phyloP scores from a whole-genome alignment of 2,797 vertebrate species.

The Hippopotamyrus pictus region DNA sequence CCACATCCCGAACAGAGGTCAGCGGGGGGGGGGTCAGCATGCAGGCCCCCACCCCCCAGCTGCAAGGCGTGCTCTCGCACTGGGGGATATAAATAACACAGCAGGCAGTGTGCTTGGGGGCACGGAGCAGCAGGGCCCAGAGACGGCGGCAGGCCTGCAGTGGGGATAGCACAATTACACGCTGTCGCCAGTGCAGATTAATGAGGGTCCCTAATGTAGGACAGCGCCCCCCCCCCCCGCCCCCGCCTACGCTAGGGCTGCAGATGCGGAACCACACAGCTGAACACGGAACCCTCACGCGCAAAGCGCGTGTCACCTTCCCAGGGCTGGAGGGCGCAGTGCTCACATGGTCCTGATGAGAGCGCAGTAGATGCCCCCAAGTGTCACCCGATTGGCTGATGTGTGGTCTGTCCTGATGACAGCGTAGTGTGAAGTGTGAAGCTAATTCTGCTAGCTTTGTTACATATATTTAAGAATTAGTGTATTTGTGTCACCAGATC shows the following conservation, averaged over 20 bases:
- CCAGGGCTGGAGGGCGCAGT: not conserved
- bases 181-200: constrained; percentile 7
- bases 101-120: not conserved
- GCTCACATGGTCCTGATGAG: not conserved
- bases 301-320: not conserved
- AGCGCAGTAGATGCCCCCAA: not conserved
- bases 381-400: not conserved
- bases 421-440: not conserved
- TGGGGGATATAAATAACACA: constrained; percentile 13
- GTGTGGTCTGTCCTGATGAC: no score
- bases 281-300: not conserved
- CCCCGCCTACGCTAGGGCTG: not conserved
- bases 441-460: not conserved
- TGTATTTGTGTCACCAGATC: not conserved
- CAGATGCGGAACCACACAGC: not conserved
- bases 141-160: not conserved
- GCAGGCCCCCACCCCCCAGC: constrained; percentile 6
- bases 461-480: not conserved
- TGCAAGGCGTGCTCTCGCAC: not conserved
- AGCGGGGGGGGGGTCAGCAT: not conserved
- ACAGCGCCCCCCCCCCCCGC: not conserved
- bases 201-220: constrained; percentile 5
- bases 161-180: constrained; percentile 9
- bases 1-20: constrained; percentile 14
- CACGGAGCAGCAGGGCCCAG: not conserved